phyloP scores from a whole-genome alignment of 2,888 invertebrate genomes.

The Thalpophila matura region DNA sequence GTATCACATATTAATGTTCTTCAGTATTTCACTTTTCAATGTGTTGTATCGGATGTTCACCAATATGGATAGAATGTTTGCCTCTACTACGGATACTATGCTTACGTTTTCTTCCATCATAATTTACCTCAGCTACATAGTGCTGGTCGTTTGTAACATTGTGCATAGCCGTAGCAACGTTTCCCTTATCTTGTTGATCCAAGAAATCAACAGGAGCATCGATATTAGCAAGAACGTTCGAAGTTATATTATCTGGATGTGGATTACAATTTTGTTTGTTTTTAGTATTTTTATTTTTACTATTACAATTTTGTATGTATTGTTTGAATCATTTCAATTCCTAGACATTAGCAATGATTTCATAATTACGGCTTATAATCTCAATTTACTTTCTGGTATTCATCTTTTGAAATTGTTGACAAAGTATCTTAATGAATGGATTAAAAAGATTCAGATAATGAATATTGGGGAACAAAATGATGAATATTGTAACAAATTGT shows the following conservation, averaged over 20 bases:
- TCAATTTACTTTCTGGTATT: background rate
- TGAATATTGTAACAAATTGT: background rate
- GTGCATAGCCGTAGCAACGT: background rate
- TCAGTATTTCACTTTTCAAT: background rate
- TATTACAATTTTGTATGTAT: background rate
- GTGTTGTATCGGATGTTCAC: background rate
- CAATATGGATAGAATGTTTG: background rate
- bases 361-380: background rate
- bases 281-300: background rate
- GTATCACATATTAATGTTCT: background rate
- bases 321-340: background rate
- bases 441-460: background rate
- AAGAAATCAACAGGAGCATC: background rate
- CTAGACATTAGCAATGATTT: background rate
- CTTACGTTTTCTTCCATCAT: background rate
- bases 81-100: background rate
- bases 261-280: background rate
- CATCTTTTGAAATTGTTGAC: background rate
- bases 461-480: background rate
- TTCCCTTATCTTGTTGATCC: background rate
- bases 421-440: background rate
- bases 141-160: background rate
- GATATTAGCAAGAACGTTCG: background rate
- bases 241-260: background rate
- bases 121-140: background rate